These are phyloP conservation scores for Trichacis sp. DNA, from an alignment of 2,888 invertebrate genomes.

Conservation along the genomic window DNA sequence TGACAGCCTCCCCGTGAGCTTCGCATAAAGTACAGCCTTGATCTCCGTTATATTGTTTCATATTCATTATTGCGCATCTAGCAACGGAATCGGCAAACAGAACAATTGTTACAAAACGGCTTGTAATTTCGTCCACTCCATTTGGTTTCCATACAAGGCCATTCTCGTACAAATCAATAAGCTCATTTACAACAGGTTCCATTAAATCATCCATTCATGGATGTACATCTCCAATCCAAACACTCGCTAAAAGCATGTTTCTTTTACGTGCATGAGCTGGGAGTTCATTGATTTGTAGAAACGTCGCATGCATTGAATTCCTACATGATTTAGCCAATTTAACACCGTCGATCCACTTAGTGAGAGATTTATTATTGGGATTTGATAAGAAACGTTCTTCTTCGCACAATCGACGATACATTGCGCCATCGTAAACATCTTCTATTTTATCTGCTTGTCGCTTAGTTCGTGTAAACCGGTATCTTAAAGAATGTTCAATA, in stretches of 20 bases:
- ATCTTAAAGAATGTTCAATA: no score
- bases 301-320: no score
- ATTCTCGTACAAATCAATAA: not conserved
- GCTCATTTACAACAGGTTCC: not conserved
- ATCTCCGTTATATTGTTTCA: conserved; percentile 34
- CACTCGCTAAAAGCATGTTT: conserved; percentile 15
- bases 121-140: conserved; percentile 5
- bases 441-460: no score
- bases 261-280: conserved; percentile 14
- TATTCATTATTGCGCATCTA: conserved; percentile 21
- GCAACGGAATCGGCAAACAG: conserved; percentile 19
- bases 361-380: no score
- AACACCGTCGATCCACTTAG: no score
- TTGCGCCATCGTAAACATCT: no score
- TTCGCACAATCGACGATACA: no score
- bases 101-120: conserved; percentile 10
- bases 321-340: no score
- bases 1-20: not conserved
- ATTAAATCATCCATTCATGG: not conserved
- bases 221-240: no score
- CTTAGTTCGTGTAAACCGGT: no score
- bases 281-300: no score
- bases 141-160: conserved; percentile 13
- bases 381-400: no score
- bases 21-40: conserved; percentile 34